A percentile compares a stretch with the other conserved stretches of the same genome.
Conservation (phyloP, 1,140 invertebrate genomes). For the Cyclargus thomasi region DNA sequence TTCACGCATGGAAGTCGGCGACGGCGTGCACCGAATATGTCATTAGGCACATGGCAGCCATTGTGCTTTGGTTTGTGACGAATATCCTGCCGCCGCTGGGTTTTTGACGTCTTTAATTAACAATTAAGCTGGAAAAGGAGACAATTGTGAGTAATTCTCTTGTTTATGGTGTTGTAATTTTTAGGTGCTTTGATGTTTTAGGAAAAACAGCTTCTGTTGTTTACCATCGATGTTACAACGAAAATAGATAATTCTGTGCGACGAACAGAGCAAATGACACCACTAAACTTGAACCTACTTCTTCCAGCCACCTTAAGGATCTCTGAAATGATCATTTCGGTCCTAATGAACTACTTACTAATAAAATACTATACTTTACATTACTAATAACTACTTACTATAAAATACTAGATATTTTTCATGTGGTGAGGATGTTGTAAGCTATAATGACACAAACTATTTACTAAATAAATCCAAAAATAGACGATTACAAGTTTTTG, state of each 20-base stretch:
- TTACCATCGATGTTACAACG: background rate
- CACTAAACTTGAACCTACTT: no score
- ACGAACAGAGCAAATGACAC: no score
- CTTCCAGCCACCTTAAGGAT: no score
- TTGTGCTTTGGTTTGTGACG: slow-evolving; percentile 33
- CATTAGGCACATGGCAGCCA: slow-evolving; percentile 37
- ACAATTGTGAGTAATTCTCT: slow-evolving; percentile 13
- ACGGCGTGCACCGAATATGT: slow-evolving; percentile 41
- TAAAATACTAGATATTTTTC: no score
- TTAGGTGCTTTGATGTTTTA: background rate
- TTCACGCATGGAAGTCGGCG: slow-evolving; percentile 46
- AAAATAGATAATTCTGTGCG: no score
- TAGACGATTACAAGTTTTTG: background rate
- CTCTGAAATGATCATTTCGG: no score
- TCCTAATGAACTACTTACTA: no score
- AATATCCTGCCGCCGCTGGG: slow-evolving; percentile 44
- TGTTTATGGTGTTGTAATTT: slow-evolving; percentile 4
- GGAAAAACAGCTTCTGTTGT: background rate
- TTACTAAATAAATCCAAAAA: background rate
- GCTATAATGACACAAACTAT: background rate
- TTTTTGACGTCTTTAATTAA: slow-evolving; percentile 40
- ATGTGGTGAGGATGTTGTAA: background rate
- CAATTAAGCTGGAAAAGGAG: slow-evolving; percentile 31
- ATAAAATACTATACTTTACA: no score
- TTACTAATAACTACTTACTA: no score